A percentile compares a stretch with the other conserved stretches of the same genome.
These are phyloP conservation scores for Drosophila ogumai DNA, from an alignment of 1,140 invertebrate genomes.

Conservation along the genomic window DNA sequence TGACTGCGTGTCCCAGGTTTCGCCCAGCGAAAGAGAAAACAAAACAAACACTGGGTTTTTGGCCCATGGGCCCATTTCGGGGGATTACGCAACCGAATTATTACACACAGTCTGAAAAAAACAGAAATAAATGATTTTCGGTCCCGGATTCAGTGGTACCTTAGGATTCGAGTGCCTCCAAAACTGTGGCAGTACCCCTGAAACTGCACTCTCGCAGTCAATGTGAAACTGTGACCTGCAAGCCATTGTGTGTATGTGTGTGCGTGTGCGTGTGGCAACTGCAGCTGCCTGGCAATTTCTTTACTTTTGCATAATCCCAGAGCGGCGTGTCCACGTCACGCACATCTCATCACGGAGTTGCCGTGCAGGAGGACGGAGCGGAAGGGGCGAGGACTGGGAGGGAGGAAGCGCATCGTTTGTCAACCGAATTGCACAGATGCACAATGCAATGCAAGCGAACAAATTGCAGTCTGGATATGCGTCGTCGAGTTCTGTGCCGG, in stretches of 20 bases:
- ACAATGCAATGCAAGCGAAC: constrained; percentile 9
- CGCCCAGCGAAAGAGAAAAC: constrained; percentile 43
- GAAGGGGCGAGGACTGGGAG: not conserved
- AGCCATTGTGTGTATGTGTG: constrained; percentile 1
- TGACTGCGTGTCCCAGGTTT: constrained; percentile 48
- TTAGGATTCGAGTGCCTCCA: not conserved
- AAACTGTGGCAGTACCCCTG: constrained; percentile 18
- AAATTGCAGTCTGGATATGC: constrained; percentile 16
- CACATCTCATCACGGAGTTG: constrained; percentile 41
- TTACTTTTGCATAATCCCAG: constrained; percentile 74
- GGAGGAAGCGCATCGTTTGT: constrained; percentile 60
- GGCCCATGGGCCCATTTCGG: constrained; percentile 47
- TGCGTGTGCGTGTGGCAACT: constrained; percentile 18
- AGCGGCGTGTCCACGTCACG: constrained; percentile 71
- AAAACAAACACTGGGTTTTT: constrained; percentile 41
- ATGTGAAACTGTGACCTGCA: constrained; percentile 29
- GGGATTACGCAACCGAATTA: constrained; percentile 33
- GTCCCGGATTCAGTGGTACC: constrained; percentile 3
- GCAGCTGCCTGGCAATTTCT: constrained; percentile 67
- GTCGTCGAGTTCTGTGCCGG: not conserved
- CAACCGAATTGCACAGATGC: constrained; percentile 53
- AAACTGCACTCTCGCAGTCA: not conserved
- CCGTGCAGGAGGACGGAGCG: not conserved
- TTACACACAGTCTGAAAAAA: not conserved
- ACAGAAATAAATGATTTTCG: constrained; percentile 3